Evolutionary conservation across 2,797 vertebrate species (phyloP).

Genomic region (Carduelis carduelis): DNA sequence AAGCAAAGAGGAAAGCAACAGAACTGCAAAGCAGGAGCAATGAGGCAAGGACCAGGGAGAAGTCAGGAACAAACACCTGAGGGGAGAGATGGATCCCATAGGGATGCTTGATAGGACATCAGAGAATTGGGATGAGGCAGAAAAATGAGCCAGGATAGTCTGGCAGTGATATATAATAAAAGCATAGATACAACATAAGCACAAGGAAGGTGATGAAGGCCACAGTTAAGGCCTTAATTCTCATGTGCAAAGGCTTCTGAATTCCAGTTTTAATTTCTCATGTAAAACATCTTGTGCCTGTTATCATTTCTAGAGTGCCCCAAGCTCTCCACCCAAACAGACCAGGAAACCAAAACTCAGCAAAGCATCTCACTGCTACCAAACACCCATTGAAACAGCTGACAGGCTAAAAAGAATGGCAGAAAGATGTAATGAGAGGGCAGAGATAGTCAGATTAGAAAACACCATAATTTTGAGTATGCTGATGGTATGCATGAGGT

Average conservation of each 20-base stretch:
- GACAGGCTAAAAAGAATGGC: background rate
- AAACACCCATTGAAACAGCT: background rate
- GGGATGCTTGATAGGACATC: background rate
- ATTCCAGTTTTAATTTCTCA: background rate
- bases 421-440: background rate
- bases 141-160: background rate
- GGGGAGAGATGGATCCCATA: accelerated
- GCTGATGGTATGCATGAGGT: background rate
- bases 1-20: background rate
- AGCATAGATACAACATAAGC: background rate
- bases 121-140: background rate
- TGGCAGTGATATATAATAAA: background rate
- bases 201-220: background rate
- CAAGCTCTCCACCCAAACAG: background rate
- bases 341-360: background rate
- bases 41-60: background rate
- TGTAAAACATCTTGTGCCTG: background rate
- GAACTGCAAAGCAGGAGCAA: background rate
- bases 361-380: background rate
- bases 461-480: background rate
- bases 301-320: background rate
- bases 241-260: background rate
- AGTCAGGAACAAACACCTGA: background rate
- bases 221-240: background rate
- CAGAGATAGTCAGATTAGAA: background rate